Base-by-base conservation (phyloP, 2,113 vertebrate genomes). In the Lycaon pictus region DNA sequence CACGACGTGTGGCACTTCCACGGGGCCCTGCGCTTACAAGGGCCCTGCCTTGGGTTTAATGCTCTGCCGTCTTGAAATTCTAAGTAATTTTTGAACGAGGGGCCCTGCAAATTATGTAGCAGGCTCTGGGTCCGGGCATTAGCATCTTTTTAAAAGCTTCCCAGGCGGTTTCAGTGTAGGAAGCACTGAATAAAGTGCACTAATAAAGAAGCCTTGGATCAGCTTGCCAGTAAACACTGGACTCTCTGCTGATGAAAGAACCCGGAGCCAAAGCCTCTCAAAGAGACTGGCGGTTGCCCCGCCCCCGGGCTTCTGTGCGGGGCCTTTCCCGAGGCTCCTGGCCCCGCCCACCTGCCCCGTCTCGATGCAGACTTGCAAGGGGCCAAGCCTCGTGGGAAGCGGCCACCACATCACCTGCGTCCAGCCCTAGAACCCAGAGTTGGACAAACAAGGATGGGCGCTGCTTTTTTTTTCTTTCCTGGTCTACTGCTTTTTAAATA, bases 131-230 rank as follows among this genome's bases (percentile, higher is more conserved):
- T 93, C 58, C 51, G 51, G 35, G 25, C 48, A 89, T 95, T 89
- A 93, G 60, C 20, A 23, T 80, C 20, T 77, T 85, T 80, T 92
- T 81, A 65, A 76, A 83, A 84, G 76, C 51, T 95, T 93, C 79
- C 72, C 53, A 58, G 87, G 63, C 84, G 90, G 88, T 90, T 96
- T 95, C 29, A 27, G 37, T 74, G 25, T 86, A 87, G 53, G 81
- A 93, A 88, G 55, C 67, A 79, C 37, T 74, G 37, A 95, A 88
- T 77, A 69, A 90, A 48, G 17, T 72, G 55, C 51, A 72, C n/a
- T 93, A 84, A 93, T 95, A 90, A 76, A 80, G 87, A 93, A 76
- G 16, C 15, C 43, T 76, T 88, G 48, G n/a, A 87, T 74, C 74
- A 93, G 19, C 35, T 72, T 92, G 88, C 65, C 60, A 95, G 35